Percentiles rank a stretch among this genome's conserved stretches.
Evolutionary conservation across 2,797 vertebrate genomes (phyloP).

Genomic region (Distichodus sexfasciatus): DNA sequence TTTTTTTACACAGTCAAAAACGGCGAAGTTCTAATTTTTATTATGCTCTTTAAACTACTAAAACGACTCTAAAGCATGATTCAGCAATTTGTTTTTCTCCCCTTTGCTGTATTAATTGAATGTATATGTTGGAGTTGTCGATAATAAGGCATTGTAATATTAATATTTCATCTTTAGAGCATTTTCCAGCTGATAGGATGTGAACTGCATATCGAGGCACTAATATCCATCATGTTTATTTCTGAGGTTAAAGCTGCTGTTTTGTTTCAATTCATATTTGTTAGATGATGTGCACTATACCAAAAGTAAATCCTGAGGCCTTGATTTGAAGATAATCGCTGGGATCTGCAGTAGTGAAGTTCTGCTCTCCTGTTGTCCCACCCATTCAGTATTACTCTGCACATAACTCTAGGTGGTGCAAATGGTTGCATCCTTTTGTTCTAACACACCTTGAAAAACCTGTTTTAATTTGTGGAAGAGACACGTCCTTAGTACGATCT

Average conservation of each 20-base stretch:
- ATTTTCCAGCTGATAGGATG: slow-evolving; percentile 78
- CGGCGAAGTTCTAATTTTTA: slow-evolving; percentile 15
- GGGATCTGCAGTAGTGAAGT: not conserved
- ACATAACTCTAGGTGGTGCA: slow-evolving; percentile 19
- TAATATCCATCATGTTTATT: slow-evolving; percentile 64
- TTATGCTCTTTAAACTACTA: slow-evolving; percentile 46
- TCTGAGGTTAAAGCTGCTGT: slow-evolving; percentile 77
- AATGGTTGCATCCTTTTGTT: not conserved
- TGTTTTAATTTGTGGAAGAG: too few relatives aligned
- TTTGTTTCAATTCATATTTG: slow-evolving; percentile 63
- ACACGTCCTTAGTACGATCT: too few relatives aligned
- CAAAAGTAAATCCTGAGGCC: slow-evolving; percentile 45
- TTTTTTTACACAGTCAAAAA: slow-evolving; percentile 49
- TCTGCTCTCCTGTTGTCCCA: slow-evolving; percentile 3
- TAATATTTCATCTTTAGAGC: slow-evolving; percentile 53
- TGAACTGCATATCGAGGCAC: slow-evolving; percentile 73
- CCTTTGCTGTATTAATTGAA: slow-evolving; percentile 55
- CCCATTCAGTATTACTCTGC: slow-evolving; percentile 2
- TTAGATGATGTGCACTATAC: slow-evolving; percentile 65
- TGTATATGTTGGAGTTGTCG: slow-evolving; percentile 56
- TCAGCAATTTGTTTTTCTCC: slow-evolving; percentile 32
- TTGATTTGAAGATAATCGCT: not conserved
- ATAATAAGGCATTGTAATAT: slow-evolving; percentile 39
- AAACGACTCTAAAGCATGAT: slow-evolving; percentile 26
- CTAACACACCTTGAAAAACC: too few relatives aligned